Evolutionary conservation across 2,888 invertebrate species (phyloP), one percentile per base, ranked within the genome.

Genomic region (Chaetogeoica ovagalla): DNA sequence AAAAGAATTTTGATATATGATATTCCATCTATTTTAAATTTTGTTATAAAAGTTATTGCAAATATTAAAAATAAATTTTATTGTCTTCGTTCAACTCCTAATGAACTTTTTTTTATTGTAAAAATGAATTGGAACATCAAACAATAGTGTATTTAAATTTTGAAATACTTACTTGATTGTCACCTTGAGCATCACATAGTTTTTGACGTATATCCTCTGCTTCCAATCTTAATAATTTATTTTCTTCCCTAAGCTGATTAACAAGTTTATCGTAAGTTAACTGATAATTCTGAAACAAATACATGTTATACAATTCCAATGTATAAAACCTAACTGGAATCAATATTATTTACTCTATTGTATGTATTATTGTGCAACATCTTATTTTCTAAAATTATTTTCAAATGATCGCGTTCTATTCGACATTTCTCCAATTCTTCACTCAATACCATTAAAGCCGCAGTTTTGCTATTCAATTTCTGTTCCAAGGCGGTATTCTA

Each of bases 381-480:
- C 57, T 79, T 70, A 57, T 71, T 79, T 85, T 94, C 94, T 0
- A 93, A 93, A 88, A 94, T 90, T 13, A 92, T 86, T 86, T 93
- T 94, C 84, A 91, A 94, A 85, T 92, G 91, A 86, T 95, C 94
- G 52, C 93, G 87, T 85, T 95, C 94, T 84, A 90, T 90, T 82
- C 92, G 90, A 85, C 92, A 93, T 86, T 92, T 91, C 84, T 93
- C 93, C 82, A 95, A 86, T 85, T 94, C 94, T 84, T 90, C 90
- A 82, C 91, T 92, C 85, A 95, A 88, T 82, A 94, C 92, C n/a
- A 91, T 87, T 59, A 95, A 86, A 4, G 94, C 94, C 86, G 94
- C 94, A 74, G 92, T 89, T 86, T 95, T 95, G 85, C 94, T 92
- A 85, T 93, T 91, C 43, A 94, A 87, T 86, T 94, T 94, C 82